Evolutionary conservation across 2,797 vertebrate genomes (phyloP).

Genomic region (Paguma larvata): DNA sequence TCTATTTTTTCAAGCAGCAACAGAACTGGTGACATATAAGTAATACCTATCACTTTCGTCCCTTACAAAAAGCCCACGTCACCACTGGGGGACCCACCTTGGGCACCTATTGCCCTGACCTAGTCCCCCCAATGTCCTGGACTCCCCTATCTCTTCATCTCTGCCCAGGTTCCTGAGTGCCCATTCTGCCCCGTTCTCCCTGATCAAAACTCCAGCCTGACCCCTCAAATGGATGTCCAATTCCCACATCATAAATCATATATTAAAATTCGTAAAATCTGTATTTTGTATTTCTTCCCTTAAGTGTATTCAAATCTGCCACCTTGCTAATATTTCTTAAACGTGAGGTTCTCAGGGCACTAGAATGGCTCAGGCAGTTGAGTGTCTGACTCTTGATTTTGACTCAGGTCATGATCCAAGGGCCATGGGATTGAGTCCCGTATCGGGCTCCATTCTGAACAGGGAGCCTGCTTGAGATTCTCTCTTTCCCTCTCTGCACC

Average conservation of each 20-base stretch:
- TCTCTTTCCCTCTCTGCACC: too few species aligned
- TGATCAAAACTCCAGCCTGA: neutral
- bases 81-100: neutral
- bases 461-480: too few species aligned
- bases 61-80: neutral
- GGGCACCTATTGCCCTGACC: too few species aligned
- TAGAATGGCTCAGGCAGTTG: too few species aligned
- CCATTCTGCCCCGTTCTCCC: neutral
- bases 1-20: neutral
- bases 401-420: too few species aligned
- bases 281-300: neutral
- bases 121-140: too few species aligned
- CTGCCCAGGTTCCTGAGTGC: too few species aligned
- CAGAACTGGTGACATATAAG: too few species aligned
- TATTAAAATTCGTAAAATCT: neutral
- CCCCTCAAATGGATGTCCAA: neutral
- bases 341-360: neutral
- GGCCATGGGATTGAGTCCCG: too few species aligned
- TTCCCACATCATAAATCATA: neutral
- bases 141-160: neutral
- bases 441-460: too few species aligned
- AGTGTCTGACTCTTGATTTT: too few species aligned
- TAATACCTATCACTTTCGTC: neutral
- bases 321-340: neutral
- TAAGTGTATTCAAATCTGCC: neutral